These are phyloP conservation scores for Seira ritae DNA, from an alignment of 2,888 invertebrate genomes.

Conservation along the genomic window DNA sequence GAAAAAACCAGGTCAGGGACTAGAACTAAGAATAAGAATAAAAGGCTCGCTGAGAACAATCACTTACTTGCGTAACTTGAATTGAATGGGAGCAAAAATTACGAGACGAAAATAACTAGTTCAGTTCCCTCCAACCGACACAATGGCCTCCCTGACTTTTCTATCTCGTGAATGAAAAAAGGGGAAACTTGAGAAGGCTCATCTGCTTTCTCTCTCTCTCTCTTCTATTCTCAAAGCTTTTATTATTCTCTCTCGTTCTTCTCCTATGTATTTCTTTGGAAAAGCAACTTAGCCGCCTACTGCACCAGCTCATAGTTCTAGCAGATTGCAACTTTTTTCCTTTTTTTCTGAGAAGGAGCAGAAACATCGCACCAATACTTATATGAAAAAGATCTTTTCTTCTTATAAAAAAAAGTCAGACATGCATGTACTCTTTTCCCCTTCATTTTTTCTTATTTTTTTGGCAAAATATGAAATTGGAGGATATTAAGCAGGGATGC, in stretches of 20 bases:
- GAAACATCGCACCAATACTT: background rate
- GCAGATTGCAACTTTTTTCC: background rate
- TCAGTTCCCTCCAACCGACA: no score
- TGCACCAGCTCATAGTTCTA: no score
- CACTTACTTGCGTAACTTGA: no score
- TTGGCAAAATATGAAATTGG: background rate
- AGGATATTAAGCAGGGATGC: background rate
- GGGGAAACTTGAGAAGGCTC: conserved; percentile 26
- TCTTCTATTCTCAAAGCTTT: background rate
- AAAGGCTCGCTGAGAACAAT: no score
- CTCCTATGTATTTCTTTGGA: background rate
- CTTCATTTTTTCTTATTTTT: background rate
- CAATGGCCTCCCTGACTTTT: no score
- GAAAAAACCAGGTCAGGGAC: conserved; percentile 39
- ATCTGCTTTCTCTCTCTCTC: conserved; percentile 17
- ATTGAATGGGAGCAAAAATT: no score
- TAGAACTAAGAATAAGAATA: no score
- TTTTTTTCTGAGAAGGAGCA: background rate
- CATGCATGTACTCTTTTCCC: no score
- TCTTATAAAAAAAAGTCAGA: no score
- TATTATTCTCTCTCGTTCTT: conserved; percentile 3
- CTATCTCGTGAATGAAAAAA: no score
- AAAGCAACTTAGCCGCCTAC: background rate
- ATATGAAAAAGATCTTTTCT: background rate
- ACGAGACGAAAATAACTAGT: no score